Evolutionary conservation across 2,113 vertebrate genomes (phyloP), one percentile per base, ranked within the genome.

Genomic region (Silurus glanis): DNA sequence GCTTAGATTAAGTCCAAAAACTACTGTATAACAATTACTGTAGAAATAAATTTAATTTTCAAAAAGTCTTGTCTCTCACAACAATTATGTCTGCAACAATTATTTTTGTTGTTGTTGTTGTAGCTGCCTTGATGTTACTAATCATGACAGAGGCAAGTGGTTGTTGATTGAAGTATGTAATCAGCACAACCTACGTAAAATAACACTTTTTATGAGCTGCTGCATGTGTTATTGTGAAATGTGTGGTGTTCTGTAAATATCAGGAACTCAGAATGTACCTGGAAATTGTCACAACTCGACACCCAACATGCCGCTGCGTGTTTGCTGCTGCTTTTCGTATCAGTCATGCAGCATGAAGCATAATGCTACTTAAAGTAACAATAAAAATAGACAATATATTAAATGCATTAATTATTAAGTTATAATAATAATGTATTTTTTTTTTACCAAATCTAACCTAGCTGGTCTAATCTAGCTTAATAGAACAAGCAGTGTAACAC

Each of bases 171-270:
- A 58, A 84, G 69, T 59, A 17, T 61, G 21, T 62, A 72, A 74
- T 74, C 56, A 74, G 69, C 45, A 23, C 55, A 75, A 74, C 37
- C 55, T 59, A 58, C 37, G n/a, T 37, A 45, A 25, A 76, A 84
- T 67, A 84, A 75, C 71, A 84, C 37, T 58, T 51, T 61, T 76
- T 45, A 17, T 84, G 51, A 21, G 28, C 66, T 45, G 82, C 23
- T 25, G 21, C 23, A 56, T n/a, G 19, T 84, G 21, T 25, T 12
- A 47, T 56, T n/a, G 19, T 84, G 21, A 84, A 75, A 75, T 75
- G 45, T 10, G 17, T 25, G 14, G 55, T 51, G 49, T 85, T 85
- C 25, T 69, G 69, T 47, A 85, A 85, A 71, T 21, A 76, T 76
- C 45, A 75, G 56, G 61, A 21, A 12, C 37, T 75, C 28, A 59